Percentiles rank a stretch among this genome's conserved stretches.
These are phyloP conservation scores for Cheilosia urbana DNA, from an alignment of 2,888 invertebrate genomes.

Conservation along the genomic window DNA sequence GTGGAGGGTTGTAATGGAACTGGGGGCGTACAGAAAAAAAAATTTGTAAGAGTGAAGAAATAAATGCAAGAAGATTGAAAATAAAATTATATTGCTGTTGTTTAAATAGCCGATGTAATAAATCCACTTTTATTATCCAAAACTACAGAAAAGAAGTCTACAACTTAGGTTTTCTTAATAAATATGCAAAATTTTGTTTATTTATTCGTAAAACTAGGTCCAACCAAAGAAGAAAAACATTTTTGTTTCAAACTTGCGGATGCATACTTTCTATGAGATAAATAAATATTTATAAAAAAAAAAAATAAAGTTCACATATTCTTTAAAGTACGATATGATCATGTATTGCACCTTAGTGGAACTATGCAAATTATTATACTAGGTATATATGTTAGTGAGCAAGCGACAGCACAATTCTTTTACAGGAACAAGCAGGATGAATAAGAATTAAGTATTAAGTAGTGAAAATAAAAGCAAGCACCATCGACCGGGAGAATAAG, in stretches of 20 bases:
- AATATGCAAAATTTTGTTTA: constrained; percentile 17
- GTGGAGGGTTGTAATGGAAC: background rate
- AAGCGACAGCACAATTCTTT: constrained; percentile 52
- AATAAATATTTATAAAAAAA: constrained; percentile 52
- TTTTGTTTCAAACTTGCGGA: constrained; percentile 14
- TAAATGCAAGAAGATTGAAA: constrained; percentile 28
- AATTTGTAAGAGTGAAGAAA: constrained; percentile 21
- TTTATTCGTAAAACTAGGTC: constrained; percentile 30
- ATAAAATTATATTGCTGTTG: constrained; percentile 35
- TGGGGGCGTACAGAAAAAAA: constrained; percentile 25
- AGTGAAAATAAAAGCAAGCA: constrained; percentile 52
- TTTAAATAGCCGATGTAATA: constrained; percentile 35
- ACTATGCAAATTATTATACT: constrained; percentile 24
- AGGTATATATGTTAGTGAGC: constrained; percentile 48
- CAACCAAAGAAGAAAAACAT: constrained; percentile 18
- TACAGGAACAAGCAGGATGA: constrained; percentile 24
- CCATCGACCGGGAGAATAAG: constrained; percentile 58
- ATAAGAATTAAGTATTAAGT: constrained; percentile 31
- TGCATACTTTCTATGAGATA: constrained; percentile 33
- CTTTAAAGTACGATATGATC: constrained; percentile 33
- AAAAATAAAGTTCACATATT: constrained; percentile 37
- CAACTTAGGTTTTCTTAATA: constrained; percentile 45
- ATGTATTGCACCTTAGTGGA: constrained; percentile 62
- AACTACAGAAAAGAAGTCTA: constrained; percentile 58
- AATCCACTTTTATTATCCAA: constrained; percentile 61